Base-by-base conservation (phyloP, 2,113 vertebrate species). In the Ia io region DNA sequence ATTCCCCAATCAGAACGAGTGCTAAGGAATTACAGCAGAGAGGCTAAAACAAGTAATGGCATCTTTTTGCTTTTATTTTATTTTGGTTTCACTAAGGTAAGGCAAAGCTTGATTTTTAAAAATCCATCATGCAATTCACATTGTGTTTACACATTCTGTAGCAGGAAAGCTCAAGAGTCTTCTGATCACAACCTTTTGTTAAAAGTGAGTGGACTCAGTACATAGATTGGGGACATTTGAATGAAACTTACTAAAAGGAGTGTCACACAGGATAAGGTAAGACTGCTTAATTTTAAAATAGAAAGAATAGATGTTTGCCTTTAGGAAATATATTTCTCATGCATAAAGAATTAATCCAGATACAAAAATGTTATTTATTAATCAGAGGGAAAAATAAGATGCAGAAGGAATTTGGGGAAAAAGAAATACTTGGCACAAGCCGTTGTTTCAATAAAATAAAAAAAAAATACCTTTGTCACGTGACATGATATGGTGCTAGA, bases 401-500 rank as follows among this genome's bases (percentile, higher is more conserved):
- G 17, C 23, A 88, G 78, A 96, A 96, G 42, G 0, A 84, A 97
- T 9, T 25, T n/a, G 6, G 7, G 2, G 1, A 53, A 86, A 95
- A 90, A 91, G 77, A 97, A 94, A 47, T 87, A 97, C 95, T 70
- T 70, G 71, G 51, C 4, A 4, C 1, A 96, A 96, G 79, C 42
- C 25, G 73, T 97, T 98, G 77, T 96, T 96, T 90, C 63, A 98
- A 95, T 87, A 90, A 97, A 97, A 93, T 56, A 22, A 56, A 53
- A 53, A 4, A 53, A 95, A 85, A 96, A 96, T 37, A 96, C 78
- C 74, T 95, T 94, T 96, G 44, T 91, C 90, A 93, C 51, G 78
- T 84, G 86, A 97, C 70, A 91, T 69, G 69, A 97, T 97, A 97
- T 47, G 76, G 67, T 96, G 35, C 14, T 86, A 98, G 95, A 98